Evolutionary conservation across 2,888 invertebrate species (phyloP).

Genomic region (Xanthia icteritia): DNA sequence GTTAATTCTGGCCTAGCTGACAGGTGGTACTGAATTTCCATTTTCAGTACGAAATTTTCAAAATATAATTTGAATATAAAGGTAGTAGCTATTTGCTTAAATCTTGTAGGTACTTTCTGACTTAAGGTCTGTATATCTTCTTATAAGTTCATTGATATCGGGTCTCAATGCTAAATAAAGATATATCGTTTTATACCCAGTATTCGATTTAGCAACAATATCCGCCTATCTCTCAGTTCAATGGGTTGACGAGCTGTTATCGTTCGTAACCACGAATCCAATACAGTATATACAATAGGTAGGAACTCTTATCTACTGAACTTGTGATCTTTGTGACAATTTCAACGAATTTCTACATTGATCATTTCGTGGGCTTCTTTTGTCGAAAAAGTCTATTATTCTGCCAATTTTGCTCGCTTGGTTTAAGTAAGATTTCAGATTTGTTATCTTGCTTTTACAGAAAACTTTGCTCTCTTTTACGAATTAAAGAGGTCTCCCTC

Average conservation of each 20-base stretch:
- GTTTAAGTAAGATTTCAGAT: constrained; percentile 44
- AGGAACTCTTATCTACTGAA: constrained; percentile 71
- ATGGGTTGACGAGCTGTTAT: constrained; percentile 79
- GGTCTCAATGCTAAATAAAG: constrained; percentile 28
- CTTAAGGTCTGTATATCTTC: too few species aligned
- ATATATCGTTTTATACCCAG: constrained; percentile 18
- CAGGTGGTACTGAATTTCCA: constrained; percentile 35
- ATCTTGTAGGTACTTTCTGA: too few species aligned
- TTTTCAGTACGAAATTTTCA: constrained; percentile 9
- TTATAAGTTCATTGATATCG: constrained; percentile 15
- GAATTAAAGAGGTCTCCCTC: constrained; percentile 2
- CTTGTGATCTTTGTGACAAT: constrained; percentile 76
- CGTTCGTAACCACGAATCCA: constrained; percentile 70
- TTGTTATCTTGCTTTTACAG: constrained; percentile 43
- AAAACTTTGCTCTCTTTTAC: constrained; percentile 25
- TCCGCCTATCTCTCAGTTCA: constrained; percentile 61
- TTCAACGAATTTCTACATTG: constrained; percentile 60
- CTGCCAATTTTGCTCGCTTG: constrained; percentile 12
- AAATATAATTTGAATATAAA: too few species aligned
- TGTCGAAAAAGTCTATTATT: constrained; percentile 32
- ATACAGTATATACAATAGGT: constrained; percentile 65
- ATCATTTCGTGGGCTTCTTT: constrained; percentile 29
- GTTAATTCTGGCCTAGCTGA: constrained; percentile 23
- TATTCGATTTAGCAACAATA: constrained; percentile 58
- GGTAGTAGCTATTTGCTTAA: too few species aligned